phyloP scores from a whole-genome alignment of 2,888 invertebrate genomes.

The Aleiodes testaceus region DNA sequence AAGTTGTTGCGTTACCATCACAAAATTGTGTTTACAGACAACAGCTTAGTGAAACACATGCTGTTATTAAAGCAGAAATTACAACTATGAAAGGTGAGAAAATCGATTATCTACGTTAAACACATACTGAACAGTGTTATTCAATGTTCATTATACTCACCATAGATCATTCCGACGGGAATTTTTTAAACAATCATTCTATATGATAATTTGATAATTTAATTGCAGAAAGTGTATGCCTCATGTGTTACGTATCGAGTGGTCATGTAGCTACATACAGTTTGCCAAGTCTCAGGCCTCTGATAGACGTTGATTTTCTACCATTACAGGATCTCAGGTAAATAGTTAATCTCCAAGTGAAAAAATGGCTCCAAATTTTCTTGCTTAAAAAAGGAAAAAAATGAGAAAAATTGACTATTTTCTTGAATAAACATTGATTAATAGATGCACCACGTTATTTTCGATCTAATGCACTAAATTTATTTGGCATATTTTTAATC shows the following conservation, averaged over 20 bases:
- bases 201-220: conserved; percentile 54
- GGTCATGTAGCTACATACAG: conserved; percentile 95
- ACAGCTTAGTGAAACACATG: conserved; percentile 93
- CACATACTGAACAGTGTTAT: neutral
- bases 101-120: conserved; percentile 1
- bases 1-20: conserved; percentile 94
- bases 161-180: neutral
- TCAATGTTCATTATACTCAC: too few species aligned
- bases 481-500: conserved; percentile 6
- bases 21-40: conserved; percentile 95
- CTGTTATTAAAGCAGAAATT: conserved; percentile 95
- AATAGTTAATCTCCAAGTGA: conserved; percentile 59
- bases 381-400: neutral
- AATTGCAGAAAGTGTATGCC: conserved; percentile 90
- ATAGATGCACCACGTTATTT: conserved; percentile 29
- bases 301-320: conserved; percentile 95
- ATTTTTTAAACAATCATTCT: neutral
- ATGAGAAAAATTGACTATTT: neutral
- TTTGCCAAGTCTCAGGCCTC: conserved; percentile 94
- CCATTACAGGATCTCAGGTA: conserved; percentile 95
- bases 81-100: conserved; percentile 88
- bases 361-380: conserved; percentile 59
- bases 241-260: conserved; percentile 95
- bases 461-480: conserved; percentile 30
- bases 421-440: conserved; percentile 39